Evolutionary conservation across 1,140 invertebrate genomes (phyloP), one percentile per base, ranked within the genome.

Genomic region (Pogonomyrmex californicus): DNA sequence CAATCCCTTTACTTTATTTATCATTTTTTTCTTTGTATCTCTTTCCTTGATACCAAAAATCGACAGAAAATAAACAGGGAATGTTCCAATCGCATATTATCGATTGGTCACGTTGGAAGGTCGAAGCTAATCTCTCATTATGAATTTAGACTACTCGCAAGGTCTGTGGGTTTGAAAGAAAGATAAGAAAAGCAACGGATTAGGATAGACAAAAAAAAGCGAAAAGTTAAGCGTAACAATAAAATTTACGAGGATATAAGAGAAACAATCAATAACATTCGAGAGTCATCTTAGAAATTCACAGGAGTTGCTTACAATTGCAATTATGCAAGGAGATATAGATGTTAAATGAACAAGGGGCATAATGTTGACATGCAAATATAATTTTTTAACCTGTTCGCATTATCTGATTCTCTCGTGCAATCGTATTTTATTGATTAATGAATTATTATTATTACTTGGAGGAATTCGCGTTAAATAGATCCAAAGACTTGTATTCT

Each of bases 371-470:
- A 85, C 63, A 85, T 85, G 85, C 79, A 82, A 88, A 90, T 89
- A 54, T 90, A 91, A 90, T 91, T 92, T 91, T 89, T 87, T 91
- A 90, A 90, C 30, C 38, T 87, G 82, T 87, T 90, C 81, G 91
- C 87, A 87, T 88, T 88, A 91, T 88, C 86, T 90, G 90, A 90
- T 89, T 92, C 88, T 91, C 90, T 88, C 81, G 86, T 88, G 85
- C 86, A 88, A 85, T 88, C 77, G 81, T 79, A 85, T 91, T 91
- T 87, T 30, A 87, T 87, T 81, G 33, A 86, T 47, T 23, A 14
- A 89, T 6, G 41, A 75, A 68, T 41, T 70, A 66, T 68, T 36
- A 75, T 58, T 49, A 73, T 56, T 75, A 86, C 73, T 76, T 33
- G 30, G 23, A 58, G 23, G 49, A 79, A 70, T 65, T 86, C 56